Evolutionary conservation across 2,113 vertebrate genomes (phyloP).

Genomic region (Ceyx cyanopectus): DNA sequence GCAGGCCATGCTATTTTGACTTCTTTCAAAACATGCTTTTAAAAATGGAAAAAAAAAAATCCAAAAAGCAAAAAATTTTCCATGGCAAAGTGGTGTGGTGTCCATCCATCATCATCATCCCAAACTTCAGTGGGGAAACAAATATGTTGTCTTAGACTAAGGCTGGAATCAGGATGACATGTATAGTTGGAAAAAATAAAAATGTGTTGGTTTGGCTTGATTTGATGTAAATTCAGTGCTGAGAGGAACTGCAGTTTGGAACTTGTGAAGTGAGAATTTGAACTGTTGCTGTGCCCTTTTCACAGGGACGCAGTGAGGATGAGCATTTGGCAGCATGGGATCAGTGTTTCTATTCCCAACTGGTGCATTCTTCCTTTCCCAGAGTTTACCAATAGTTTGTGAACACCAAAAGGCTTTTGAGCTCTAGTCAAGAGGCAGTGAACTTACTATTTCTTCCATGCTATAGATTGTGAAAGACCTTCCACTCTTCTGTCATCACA

Average conservation of each 20-base stretch:
- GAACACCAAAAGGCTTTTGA: not conserved
- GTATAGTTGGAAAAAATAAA: not conserved
- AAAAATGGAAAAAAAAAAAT: not conserved
- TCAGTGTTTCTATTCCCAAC: not conserved
- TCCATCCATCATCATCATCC: too few species aligned
- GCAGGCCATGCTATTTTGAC: not conserved
- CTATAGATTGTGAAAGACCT: not conserved
- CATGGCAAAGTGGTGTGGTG: too few species aligned
- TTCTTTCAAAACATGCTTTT: not conserved
- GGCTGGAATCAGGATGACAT: not conserved
- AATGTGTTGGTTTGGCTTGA: not conserved
- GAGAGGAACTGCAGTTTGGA: not conserved
- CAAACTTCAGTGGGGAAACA: not conserved
- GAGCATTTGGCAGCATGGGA: accelerated
- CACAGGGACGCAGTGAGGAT: not conserved
- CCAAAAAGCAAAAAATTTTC: not conserved
- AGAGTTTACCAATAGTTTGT: not conserved
- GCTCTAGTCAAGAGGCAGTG: not conserved
- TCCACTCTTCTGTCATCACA: slow-evolving; percentile 24
- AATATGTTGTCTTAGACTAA: not conserved
- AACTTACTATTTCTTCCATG: not conserved
- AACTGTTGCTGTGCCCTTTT: not conserved
- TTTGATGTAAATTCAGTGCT: not conserved
- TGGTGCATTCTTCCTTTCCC: not conserved
- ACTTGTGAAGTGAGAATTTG: not conserved